These are phyloP conservation scores for Myotis vivesi DNA, from an alignment of 2,797 vertebrate species.

Conservation along the genomic window DNA sequence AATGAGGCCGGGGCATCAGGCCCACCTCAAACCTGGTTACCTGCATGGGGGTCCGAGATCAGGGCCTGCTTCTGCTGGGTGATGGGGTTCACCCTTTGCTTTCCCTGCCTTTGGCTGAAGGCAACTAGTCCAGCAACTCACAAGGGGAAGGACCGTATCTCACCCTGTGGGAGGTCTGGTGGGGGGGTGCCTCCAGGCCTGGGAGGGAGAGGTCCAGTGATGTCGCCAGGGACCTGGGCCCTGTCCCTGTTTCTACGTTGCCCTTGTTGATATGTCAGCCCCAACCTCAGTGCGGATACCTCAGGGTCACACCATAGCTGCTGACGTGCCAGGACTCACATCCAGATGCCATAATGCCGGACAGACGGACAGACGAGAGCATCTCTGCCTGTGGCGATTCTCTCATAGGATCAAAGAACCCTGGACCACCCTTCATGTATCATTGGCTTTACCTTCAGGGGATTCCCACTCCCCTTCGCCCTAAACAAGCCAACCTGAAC, in stretches of 20 bases:
- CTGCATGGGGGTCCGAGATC: fast-evolving
- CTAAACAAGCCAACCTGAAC: neutral
- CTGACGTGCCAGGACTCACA: neutral
- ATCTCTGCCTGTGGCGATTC: neutral
- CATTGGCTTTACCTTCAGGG: neutral
- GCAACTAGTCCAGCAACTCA: neutral
- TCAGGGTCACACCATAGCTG: neutral
- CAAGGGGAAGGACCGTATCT: neutral
- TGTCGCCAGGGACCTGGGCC: neutral
- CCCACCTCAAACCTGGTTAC: neutral
- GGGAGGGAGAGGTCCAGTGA: neutral
- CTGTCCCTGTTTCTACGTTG: neutral
- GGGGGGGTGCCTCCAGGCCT: fast-evolving
- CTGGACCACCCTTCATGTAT: neutral
- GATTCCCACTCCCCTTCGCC: no score
- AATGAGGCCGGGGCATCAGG: neutral
- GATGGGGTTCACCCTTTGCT: neutral
- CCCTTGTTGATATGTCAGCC: neutral
- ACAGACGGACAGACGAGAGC: neutral
- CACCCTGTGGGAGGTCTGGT: neutral
- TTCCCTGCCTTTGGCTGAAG: neutral
- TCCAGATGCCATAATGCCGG: neutral
- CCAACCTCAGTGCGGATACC: neutral
- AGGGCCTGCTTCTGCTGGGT: neutral
- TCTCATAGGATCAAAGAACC: neutral